These are phyloP conservation scores for Pseudorasbora parva DNA, from an alignment of 2,113 vertebrate genomes.

Conservation along the genomic window DNA sequence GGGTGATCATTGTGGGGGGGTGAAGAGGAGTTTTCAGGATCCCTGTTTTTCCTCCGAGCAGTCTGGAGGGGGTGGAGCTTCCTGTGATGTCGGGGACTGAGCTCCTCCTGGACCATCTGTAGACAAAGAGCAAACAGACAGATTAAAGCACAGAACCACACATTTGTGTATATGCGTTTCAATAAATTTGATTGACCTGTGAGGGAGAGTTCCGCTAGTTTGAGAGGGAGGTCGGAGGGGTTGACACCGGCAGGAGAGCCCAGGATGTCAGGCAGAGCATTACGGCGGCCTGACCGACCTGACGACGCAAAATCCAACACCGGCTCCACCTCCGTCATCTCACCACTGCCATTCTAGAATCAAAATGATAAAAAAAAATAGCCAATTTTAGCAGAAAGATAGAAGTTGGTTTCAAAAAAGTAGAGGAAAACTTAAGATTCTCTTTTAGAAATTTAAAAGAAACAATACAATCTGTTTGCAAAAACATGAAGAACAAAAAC, in stretches of 20 bases:
- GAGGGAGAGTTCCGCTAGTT: constrained; percentile 85
- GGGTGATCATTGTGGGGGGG: not conserved
- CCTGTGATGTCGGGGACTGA: constrained; percentile 81
- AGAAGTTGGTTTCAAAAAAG: not conserved
- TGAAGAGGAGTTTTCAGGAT: not conserved
- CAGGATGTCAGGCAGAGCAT: constrained; percentile 88
- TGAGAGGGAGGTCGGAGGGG: constrained; percentile 84
- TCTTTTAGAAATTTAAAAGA: too few relatives aligned
- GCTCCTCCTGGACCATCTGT: constrained; percentile 82
- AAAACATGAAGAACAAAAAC: not conserved
- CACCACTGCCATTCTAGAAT: constrained; percentile 43
- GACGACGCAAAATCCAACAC: constrained; percentile 88
- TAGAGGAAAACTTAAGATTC: too few relatives aligned
- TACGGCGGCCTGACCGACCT: constrained; percentile 82
- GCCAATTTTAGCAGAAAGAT: not conserved
- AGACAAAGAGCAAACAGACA: constrained; percentile 13
- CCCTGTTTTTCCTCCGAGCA: constrained; percentile 76
- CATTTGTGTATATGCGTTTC: not conserved
- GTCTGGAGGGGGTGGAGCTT: constrained; percentile 70
- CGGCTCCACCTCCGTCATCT: constrained; percentile 88
- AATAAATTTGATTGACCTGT: constrained; percentile 70
- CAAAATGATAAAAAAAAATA: not conserved
- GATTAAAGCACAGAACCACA: not conserved
- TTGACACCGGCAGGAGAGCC: constrained; percentile 86
- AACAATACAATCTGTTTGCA: not conserved